Percentiles rank a stretch among this genome's conserved stretches.
Conservation (phyloP, 2,888 invertebrate species). For the Drosophila falleni region DNA sequence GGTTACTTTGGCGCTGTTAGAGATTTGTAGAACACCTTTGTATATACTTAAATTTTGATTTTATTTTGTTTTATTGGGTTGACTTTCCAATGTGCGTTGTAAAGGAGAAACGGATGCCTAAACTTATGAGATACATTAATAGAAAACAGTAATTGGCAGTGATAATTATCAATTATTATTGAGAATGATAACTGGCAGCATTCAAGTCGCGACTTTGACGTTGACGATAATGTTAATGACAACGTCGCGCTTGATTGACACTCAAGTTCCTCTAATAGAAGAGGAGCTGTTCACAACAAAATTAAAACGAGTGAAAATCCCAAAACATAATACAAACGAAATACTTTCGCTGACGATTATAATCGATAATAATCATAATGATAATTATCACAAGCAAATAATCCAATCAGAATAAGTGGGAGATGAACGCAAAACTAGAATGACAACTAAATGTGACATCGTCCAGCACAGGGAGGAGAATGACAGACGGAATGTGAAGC, state of each 20-base stretch:
- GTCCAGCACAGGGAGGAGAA: neutral
- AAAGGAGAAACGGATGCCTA: too few species aligned
- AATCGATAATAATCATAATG: too few species aligned
- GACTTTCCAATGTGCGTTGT: too few species aligned
- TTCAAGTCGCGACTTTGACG: conserved; percentile 1
- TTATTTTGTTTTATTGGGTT: too few species aligned
- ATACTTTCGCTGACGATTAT: conserved; percentile 57
- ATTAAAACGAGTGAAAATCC: conserved; percentile 25
- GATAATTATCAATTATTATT: conserved; percentile 22
- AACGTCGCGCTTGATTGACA: conserved; percentile 60
- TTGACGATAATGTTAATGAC: conserved; percentile 14
- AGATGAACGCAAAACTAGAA: conserved; percentile 54
- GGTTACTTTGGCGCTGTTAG: too few species aligned
- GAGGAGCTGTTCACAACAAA: conserved; percentile 48
- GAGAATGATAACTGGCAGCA: too few species aligned
- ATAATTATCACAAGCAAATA: conserved; percentile 54
- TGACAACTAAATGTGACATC: conserved; percentile 51
- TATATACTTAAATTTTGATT: too few species aligned
- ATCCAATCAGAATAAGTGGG: conserved; percentile 58
- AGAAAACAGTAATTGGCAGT: conserved; percentile 3
- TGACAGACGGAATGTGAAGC: conserved; percentile 44
- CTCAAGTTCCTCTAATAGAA: conserved; percentile 27
- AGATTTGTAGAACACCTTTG: too few species aligned
- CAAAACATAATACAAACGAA: conserved; percentile 6
- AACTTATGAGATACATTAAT: too few species aligned